Conservation (phyloP, 2,797 vertebrate species). For the Selene dorsalis region DNA sequence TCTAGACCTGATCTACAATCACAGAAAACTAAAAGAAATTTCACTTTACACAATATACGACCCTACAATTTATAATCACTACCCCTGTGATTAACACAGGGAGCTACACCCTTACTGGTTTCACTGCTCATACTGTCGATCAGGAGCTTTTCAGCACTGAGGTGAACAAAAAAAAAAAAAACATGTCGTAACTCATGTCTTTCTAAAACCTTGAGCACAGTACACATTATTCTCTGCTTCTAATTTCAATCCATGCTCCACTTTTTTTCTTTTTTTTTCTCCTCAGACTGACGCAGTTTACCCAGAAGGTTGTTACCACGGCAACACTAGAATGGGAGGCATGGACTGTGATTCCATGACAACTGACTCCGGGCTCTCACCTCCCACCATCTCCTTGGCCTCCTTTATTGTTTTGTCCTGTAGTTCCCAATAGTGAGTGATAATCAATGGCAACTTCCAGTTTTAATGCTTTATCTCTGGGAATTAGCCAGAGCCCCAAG, state of each 20-base stretch:
- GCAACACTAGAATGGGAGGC: conserved; percentile 78
- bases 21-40: too few relatives aligned
- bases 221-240: conserved; percentile 67
- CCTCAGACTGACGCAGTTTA: conserved; percentile 75
- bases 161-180: conserved; percentile 17
- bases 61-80: not conserved
- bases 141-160: conserved; percentile 1
- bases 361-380: conserved; percentile 75
- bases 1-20: too few relatives aligned
- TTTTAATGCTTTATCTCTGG: conserved; percentile 13
- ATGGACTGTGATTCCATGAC: conserved; percentile 80
- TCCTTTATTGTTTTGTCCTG: conserved; percentile 48
- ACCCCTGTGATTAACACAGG: not conserved
- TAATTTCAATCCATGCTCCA: conserved; percentile 81
- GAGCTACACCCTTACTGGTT: not conserved
- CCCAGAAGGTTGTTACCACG: conserved; percentile 84
- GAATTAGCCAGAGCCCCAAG: not conserved
- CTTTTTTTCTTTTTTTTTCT: conserved; percentile 60
- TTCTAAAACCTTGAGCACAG: not conserved
- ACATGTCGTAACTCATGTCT: too few relatives aligned
- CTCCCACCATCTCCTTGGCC: conserved; percentile 59
- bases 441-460: conserved; percentile 41
- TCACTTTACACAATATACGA: too few relatives aligned
- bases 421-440: conserved; percentile 33
- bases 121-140: not conserved